Evolutionary conservation across 2,797 vertebrate species (phyloP), one percentile per base, ranked within the genome.

Genomic region (Lagocephalus sceleratus): DNA sequence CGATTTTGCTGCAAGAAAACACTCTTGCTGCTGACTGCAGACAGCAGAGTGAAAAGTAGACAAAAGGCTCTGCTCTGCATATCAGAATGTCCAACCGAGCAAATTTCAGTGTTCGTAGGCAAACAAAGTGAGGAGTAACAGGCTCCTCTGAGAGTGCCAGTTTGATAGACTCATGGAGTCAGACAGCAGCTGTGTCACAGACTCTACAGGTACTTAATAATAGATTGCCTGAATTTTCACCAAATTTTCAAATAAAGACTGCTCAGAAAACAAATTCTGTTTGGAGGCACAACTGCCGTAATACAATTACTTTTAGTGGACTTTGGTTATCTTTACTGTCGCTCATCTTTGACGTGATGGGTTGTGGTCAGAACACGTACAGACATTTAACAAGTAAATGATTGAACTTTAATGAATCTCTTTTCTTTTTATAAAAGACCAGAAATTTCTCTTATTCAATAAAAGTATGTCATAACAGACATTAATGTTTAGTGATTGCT

Each of bases 1-100:
- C 83, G 59, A 82, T 83, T 83, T 73, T 86, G 59, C 57, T 3
- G 62, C 42, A 56, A 60, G 76, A 81, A 44, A 80, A 76, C 71
- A 42, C 64, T 76, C 60, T 74, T 19, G 68, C 67, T 44, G 83
- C 15, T 75, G 54, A 5, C 42, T 0, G 60, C 63, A 72, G 70
- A 78, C 68, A 17, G 57, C 61, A 15, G 68, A 75, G 57, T 76
- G 72, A 71, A 66, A 61, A 53, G 64, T 65, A 82, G 82, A 84
- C 79, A 81, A 85, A 76, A 76, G 75, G 32, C 25, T 2, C 63
- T 38, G 47, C 78, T 76, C 60, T 81, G 62, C 68, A 82, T 80
- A 83, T 83, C 67, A 50, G 53, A 54, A 53, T 4, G 49, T 54
- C 53, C 50, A 43, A 23, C 41, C 55, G 63, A 9, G 17, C 50